Evolutionary conservation across 2,113 vertebrate species (phyloP), one percentile per base, ranked within the genome.

Genomic region (Daboia siamensis): DNA sequence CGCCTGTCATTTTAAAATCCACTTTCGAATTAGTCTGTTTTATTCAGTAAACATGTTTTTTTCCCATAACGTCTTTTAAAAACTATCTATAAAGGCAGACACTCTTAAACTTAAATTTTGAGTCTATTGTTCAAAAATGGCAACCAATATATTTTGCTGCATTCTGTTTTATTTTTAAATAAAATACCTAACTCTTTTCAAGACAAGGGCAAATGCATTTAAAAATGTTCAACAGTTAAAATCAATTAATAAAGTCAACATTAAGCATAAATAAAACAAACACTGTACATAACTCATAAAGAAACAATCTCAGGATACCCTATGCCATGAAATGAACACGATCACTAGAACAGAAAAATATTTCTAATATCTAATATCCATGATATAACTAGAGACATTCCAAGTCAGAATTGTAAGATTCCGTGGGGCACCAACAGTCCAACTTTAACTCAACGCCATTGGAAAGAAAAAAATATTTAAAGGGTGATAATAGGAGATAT

Each of bases 1-100:
- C 0, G 0, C 64, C 12, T 5, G 0, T 5, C 12, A 69, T n/a
- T 69, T 69, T 69, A n/a, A 69, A 69, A n/a, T 15, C 4, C 1
- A 69, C n/a, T 69, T 69, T 69, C 29, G n/a, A 69, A 64, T 12
- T 64, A 57, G 56, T 64, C 26, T 64, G 10, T 64, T 64, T n/a
- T 64, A 64, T 64, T 11, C 61, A n/a, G 12, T 69, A 15, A 69
- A n/a, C 29, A 3, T 69, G 29, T 69, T 69, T 29, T 29, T n/a
- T 69, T 69, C 12, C 64, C 12, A 69, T n/a, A 69, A 15, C 64
- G 5, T 69, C 64, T 69, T 69, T 69, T 69, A 15, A n/a, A 33
- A 12, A 69, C 11, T 69, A n/a, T n/a, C 64, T n/a, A 69, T 69
- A 69, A n/a, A 69, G 29, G 3, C 61, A 69, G 29, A 69, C 29